A percentile compares a stretch with the other conserved stretches of the same genome.
Conservation (phyloP, 2,113 vertebrate species). For the Pluvianellus socialis region DNA sequence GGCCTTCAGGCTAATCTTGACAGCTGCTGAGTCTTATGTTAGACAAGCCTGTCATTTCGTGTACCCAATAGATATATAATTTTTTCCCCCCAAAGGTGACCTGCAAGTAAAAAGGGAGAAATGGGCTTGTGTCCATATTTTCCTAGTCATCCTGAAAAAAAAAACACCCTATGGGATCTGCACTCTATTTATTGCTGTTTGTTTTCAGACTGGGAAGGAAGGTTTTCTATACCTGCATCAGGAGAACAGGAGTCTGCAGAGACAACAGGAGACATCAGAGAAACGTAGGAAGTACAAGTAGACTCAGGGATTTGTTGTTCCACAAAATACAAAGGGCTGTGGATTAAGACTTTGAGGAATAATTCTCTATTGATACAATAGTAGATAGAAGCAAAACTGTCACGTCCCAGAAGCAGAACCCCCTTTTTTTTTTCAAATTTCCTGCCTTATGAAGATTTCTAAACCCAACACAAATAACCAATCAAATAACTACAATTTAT, state of each 20-base stretch:
- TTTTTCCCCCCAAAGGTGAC: not conserved
- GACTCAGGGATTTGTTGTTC: not conserved
- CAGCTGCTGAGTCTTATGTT: conserved; percentile 51
- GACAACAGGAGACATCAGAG: not conserved
- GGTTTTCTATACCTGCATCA: not conserved
- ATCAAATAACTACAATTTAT: not conserved
- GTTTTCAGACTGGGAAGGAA: not conserved
- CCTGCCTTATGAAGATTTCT: not conserved
- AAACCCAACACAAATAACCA: not conserved
- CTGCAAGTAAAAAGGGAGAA: not conserved
- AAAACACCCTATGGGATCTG: not conserved
- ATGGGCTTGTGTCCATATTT: not conserved
- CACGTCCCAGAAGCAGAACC: not conserved
- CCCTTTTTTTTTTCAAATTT: not conserved
- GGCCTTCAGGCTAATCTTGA: conserved; percentile 18
- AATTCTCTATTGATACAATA: not conserved
- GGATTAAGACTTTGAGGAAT: not conserved
- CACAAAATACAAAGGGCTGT: not conserved
- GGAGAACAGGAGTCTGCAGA: not conserved
- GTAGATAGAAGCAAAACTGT: not conserved
- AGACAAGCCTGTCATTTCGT: conserved; percentile 22
- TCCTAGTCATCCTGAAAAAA: not conserved
- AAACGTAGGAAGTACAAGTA: not conserved
- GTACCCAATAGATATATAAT: not conserved
- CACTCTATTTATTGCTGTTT: not conserved